Base-by-base conservation (phyloP, 2,113 vertebrate species). In the Hydrolagus affinis region DNA sequence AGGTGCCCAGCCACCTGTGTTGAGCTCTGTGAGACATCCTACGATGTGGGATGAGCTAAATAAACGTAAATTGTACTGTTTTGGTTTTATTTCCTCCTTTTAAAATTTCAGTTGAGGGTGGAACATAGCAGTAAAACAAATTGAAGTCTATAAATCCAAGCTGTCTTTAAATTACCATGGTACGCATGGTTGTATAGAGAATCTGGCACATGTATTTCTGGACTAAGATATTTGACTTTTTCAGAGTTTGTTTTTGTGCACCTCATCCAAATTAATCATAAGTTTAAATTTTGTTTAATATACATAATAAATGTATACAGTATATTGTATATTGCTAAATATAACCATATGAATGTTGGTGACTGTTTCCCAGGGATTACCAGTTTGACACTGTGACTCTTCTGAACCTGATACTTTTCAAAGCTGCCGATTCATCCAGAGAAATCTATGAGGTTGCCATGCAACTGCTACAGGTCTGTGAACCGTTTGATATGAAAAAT, bases 381-480 rank as follows among this genome's bases (percentile, higher is more conserved):
- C 97, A 98, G 89, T 98, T 97, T 93, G 98, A 99, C 91, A 97
- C 96, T 86, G 98, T 99, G 94, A 96, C 96, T 92, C 96, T 99
- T 64, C 94, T 99, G 87, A 98, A 98, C 91, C 94, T 99, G 88
- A 98, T 99, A 92, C 92, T 99, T 75, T 99, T 99, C 92, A 99
- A 99, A 91, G 96, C 97, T 66, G 97, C 98, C 70, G 97, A 99
- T 91, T 98, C 97, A 88, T 95, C 97, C 87, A 95, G 98, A 91
- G 95, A 96, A 85, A 95, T 98, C 89, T 99, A 99, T 89, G 97
- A 99, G 91, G 95, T 95, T 88, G 96, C 98, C 90, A 99, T 99
- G 98, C 98, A 99, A 90, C 95, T 99, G 85, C 91, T 99, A 88
- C 98, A 99, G 96, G 98, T 99, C 87, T 85, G 94, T 93, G 88